phyloP scores from a whole-genome alignment of 2,113 vertebrate genomes.

The Hippocampus abdominalis region DNA sequence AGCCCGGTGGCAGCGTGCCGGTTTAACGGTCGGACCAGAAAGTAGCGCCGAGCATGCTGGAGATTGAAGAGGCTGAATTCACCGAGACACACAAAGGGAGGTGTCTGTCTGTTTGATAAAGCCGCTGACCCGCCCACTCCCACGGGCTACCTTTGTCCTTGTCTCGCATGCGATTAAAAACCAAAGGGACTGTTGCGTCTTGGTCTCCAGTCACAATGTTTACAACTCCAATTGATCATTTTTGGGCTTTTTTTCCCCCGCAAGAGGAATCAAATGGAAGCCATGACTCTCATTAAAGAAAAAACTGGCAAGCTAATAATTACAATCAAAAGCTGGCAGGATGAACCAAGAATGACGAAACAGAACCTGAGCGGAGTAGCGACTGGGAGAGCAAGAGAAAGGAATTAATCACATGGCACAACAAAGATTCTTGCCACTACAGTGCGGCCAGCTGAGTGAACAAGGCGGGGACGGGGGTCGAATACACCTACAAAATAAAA shows the following conservation, averaged over 20 bases:
- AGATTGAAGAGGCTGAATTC: slow-evolving; percentile 6
- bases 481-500: background rate
- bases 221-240: background rate
- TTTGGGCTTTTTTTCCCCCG: background rate
- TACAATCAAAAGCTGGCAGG: background rate
- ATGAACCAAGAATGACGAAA: background rate
- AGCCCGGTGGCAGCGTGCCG: slow-evolving; percentile 8
- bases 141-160: background rate
- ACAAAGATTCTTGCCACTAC: background rate
- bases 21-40: slow-evolving; percentile 2
- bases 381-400: background rate
- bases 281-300: background rate
- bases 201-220: background rate
- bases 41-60: background rate
- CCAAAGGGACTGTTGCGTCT: background rate
- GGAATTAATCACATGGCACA: background rate
- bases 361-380: background rate
- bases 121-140: slow-evolving; percentile 3
- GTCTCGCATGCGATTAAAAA: background rate
- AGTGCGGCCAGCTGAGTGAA: background rate
- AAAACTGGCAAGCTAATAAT: background rate
- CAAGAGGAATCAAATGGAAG: background rate
- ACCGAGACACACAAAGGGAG: slow-evolving; percentile 12
- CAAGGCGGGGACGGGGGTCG: background rate
- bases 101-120: slow-evolving; percentile 3